phyloP scores from a whole-genome alignment of 2,888 invertebrate genomes.

The Exephanes ischioxanthus region DNA sequence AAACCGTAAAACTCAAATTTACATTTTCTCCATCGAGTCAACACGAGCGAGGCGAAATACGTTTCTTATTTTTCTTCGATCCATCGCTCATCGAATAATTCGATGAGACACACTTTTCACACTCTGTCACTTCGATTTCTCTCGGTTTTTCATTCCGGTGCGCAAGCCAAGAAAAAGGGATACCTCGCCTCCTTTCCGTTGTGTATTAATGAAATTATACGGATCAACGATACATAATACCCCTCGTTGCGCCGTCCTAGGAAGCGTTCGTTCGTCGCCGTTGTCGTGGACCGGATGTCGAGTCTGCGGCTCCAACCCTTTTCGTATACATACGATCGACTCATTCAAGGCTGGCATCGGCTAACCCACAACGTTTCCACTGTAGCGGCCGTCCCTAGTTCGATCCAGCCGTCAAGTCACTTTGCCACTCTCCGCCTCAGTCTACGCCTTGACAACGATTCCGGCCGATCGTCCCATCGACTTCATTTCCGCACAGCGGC shows the following conservation, averaged over 20 bases:
- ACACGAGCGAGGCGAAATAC: constrained; percentile 18
- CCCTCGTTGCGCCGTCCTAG: constrained; percentile 54
- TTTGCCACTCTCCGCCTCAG: constrained; percentile 31
- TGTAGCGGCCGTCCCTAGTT: constrained; percentile 22
- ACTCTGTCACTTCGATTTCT: constrained; percentile 49
- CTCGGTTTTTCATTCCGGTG: constrained; percentile 37
- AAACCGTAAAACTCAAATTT: constrained; percentile 38
- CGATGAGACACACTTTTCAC: constrained; percentile 45
- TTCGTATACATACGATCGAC: constrained; percentile 41
- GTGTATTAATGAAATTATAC: constrained; percentile 67
- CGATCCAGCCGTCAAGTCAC: constrained; percentile 64
- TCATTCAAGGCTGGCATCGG: constrained; percentile 43
- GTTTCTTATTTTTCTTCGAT: constrained; percentile 8
- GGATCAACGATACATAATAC: constrained; percentile 61
- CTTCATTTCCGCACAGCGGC: constrained; percentile 25
- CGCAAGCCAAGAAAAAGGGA: constrained; percentile 31
- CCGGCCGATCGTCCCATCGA: constrained; percentile 47
- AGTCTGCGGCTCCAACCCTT: constrained; percentile 66
- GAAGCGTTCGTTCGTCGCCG: constrained; percentile 48
- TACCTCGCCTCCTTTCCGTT: constrained; percentile 47
- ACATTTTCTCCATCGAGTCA: constrained; percentile 19
- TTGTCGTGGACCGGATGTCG: constrained; percentile 66
- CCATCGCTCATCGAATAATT: constrained; percentile 35
- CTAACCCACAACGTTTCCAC: constrained; percentile 1
- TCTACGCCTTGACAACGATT: constrained; percentile 43